Base-by-base conservation (phyloP, 1,140 invertebrate species). In the Pachypeltis micranthus region DNA sequence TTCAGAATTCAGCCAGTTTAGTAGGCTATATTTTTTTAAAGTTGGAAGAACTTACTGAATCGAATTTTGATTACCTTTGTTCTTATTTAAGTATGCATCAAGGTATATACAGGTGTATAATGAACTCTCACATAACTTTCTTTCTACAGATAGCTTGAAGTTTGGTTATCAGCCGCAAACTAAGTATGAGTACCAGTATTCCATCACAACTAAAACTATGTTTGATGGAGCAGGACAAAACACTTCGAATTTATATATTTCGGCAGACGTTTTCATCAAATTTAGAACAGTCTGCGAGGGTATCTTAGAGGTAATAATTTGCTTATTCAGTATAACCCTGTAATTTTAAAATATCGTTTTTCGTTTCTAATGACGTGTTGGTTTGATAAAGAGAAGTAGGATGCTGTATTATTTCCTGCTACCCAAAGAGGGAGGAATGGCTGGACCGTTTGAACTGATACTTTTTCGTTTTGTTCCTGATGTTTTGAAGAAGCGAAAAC, bases 221-320 rank as follows among this genome's bases (percentile, higher is more conserved):
- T 86, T 86, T 64, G 78, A 80, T 61, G 83, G 83, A 1, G 83
- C 83, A 2, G 84, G 82, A 51, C 79, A 79, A 66, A 85, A 86
- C 66, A 76, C 79, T 28, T 86, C 85, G 2, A 81, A 79, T 56
- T 70, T 86, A n/a, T 76, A 78, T 69, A 71, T 86, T 2, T 77
- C 77, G 65, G 74, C 80, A 51, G 69, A 73, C 63, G 75, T 85
- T 66, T 70, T 69, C 61, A 64, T 84, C 59, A 76, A 79, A 63
- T 83, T 83, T 66, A 72, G 80, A 31, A 79, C 77, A 59, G 73
- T 76, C 34, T 84, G 82, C 69, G 81, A 84, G 70, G 82, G 80
- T 2, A 64, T 82, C 10, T 70, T 84, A 25, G 76, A 77, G 68
- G 71, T 83, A 68, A 71, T 68, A 61, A 67, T 47, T 39, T 71